A percentile compares a stretch with the other conserved stretches of the same genome.
Evolutionary conservation across 37 sponge, comb jelly and placozoan species (phyloP).

Genomic region (Cliona cf. orientalis): DNA sequence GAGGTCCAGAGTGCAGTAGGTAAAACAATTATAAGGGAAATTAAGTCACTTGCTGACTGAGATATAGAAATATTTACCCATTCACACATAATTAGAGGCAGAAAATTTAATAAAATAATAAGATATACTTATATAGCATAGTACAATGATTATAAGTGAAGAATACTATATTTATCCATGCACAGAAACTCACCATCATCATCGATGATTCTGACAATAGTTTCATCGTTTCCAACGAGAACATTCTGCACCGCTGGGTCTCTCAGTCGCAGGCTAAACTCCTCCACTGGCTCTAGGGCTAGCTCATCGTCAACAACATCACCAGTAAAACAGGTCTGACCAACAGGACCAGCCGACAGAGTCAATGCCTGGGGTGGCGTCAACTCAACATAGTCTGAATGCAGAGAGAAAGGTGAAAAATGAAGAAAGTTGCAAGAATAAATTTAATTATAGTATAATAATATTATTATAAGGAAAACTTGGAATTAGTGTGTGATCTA

Average conservation of each 20-base stretch:
- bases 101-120: too few relatives aligned
- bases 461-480: not conserved
- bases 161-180: not conserved
- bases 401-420: too few relatives aligned
- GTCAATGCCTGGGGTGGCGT: not conserved
- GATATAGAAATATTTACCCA: too few relatives aligned
- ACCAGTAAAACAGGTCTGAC: slow-evolving; percentile 23
- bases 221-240: not conserved
- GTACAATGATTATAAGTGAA: too few relatives aligned
- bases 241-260: not conserved
- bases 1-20: too few relatives aligned
- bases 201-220: slow-evolving; percentile 23
- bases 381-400: not conserved
- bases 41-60: too few relatives aligned
- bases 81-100: too few relatives aligned
- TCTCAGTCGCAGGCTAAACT: not conserved
- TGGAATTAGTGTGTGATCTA: not conserved
- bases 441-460: not conserved
- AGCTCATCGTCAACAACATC: slow-evolving; percentile 17
- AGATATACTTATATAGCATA: too few relatives aligned
- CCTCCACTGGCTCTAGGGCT: not conserved
- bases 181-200: slow-evolving; percentile 29
- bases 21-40: too few relatives aligned
- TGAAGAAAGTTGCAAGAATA: not conserved
- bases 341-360: too few relatives aligned